A percentile compares a stretch with the other conserved stretches of the same genome.
These are phyloP conservation scores for Nannospalax galili DNA, from an alignment of 2,113 vertebrate genomes.

Conservation along the genomic window DNA sequence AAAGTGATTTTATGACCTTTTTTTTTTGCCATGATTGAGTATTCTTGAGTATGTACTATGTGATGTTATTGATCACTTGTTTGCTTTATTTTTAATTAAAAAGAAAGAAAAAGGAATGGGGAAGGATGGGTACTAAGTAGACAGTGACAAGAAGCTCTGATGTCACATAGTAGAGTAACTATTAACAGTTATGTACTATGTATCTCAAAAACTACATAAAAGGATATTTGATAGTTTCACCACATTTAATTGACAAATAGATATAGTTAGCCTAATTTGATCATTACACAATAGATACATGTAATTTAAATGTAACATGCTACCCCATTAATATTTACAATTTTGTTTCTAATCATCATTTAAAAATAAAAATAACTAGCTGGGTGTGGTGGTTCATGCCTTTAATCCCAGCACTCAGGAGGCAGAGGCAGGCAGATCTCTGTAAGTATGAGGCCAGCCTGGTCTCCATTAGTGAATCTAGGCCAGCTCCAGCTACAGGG, in stretches of 20 bases:
- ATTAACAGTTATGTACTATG: neutral
- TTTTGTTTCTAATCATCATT: neutral
- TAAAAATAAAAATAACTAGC: neutral
- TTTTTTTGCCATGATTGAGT: neutral
- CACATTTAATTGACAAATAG: neutral
- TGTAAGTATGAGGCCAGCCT: too few relatives aligned
- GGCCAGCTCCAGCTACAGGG: too few relatives aligned
- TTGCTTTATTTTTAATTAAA: slow-evolving; percentile 52
- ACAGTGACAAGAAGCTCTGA: neutral
- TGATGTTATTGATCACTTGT: neutral
- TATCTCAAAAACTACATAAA: neutral
- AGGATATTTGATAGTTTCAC: neutral
- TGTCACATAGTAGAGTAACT: neutral
- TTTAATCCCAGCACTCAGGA: too few relatives aligned
- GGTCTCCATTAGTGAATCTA: too few relatives aligned
- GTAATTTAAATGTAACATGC: neutral
- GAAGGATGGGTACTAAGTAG: neutral
- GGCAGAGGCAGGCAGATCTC: too few relatives aligned
- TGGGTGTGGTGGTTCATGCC: too few relatives aligned
- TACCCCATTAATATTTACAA: neutral
- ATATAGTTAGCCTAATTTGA: neutral
- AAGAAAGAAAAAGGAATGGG: neutral
- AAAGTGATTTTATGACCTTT: neutral
- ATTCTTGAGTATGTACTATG: neutral
- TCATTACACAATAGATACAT: neutral